Evolutionary conservation across 2,113 vertebrate genomes (phyloP).

Genomic region (Sylvia atricapilla): DNA sequence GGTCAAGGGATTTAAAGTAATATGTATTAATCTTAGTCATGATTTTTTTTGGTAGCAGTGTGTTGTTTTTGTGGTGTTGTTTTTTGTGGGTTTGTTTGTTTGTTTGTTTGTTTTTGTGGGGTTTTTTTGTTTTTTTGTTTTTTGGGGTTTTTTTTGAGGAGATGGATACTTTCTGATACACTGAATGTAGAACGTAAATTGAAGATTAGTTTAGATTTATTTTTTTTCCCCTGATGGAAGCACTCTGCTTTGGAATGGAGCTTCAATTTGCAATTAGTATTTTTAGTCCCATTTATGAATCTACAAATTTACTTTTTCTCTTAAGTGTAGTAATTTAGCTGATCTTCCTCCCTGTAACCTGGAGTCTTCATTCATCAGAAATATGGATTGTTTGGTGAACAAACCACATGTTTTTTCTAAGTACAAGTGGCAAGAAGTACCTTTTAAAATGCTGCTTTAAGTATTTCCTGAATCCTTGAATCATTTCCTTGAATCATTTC

Average conservation of each 20-base stretch:
- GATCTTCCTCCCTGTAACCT: background rate
- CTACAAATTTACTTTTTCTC: background rate
- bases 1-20: background rate
- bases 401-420: background rate
- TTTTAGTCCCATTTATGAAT: background rate
- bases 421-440: background rate
- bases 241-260: background rate
- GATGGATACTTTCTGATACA: background rate
- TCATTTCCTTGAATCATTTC: background rate
- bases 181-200: background rate
- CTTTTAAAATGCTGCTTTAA: background rate
- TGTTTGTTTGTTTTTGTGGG: no score
- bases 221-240: background rate
- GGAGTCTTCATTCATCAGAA: background rate
- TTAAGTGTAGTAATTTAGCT: background rate
- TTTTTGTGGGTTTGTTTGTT: no score
- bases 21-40: background rate
- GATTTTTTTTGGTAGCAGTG: no score
- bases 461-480: background rate
- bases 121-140: no score
- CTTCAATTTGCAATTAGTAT: background rate
- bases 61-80: no score
- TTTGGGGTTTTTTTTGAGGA: no score
- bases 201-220: background rate
- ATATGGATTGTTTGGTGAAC: background rate